Evolutionary conservation across 1,140 invertebrate genomes (phyloP).

Genomic region (Akabosia matsudoensis): DNA sequence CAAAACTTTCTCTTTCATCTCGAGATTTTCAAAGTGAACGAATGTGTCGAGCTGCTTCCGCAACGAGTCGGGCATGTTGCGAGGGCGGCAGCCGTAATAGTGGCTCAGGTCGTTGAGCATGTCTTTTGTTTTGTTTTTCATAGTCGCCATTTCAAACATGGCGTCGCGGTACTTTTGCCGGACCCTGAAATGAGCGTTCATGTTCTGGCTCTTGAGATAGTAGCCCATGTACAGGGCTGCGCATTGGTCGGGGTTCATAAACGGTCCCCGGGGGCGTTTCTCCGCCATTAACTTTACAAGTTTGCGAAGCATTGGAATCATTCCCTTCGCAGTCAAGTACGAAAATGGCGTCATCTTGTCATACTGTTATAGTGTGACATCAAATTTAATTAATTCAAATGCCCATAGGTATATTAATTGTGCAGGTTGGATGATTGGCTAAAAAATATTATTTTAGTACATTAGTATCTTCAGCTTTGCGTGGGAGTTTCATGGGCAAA

Average conservation of each 20-base stretch:
- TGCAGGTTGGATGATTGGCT: background rate
- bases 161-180: constrained; percentile 37
- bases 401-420: no score
- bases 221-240: constrained; percentile 36
- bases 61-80: constrained; percentile 23
- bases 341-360: constrained; percentile 31
- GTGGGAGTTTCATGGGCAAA: constrained; percentile 30
- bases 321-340: constrained; percentile 31
- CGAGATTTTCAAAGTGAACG: constrained; percentile 7
- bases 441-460: constrained; percentile 20
- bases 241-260: constrained; percentile 28
- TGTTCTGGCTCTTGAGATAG: constrained; percentile 37
- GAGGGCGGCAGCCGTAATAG: constrained; percentile 1
- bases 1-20: constrained; percentile 32
- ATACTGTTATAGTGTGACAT: constrained; percentile 14
- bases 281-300: constrained; percentile 26
- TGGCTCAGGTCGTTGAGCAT: constrained; percentile 22
- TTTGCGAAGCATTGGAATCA: constrained; percentile 18
- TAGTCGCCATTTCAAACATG: constrained; percentile 34
- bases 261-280: constrained; percentile 33
- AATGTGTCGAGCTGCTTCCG: constrained; percentile 24
- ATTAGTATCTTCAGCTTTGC: background rate
- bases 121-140: constrained; percentile 16
- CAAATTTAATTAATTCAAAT: background rate
- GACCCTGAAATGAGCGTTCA: constrained; percentile 24